Evolutionary conservation across 1,140 invertebrate genomes (phyloP), one percentile per base, ranked within the genome.

Genomic region (Heliconius hermathena): DNA sequence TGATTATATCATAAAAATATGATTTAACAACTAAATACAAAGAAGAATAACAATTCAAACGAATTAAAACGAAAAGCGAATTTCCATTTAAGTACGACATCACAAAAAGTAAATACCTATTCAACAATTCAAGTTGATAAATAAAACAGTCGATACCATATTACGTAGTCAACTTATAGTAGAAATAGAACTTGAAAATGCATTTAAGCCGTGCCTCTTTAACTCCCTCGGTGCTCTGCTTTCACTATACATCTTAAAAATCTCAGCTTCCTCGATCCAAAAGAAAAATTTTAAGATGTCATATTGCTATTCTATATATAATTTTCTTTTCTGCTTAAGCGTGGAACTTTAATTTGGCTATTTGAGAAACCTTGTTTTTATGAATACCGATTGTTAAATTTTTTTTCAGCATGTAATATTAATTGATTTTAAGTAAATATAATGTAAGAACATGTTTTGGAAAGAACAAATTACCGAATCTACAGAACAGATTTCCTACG

Each of bases 241-340:
- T 66, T 66, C 22, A 66, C 57, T 66, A 13, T 66, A 66, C 57
- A 66, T 66, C 57, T 66, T 66, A 66, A 66, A 66, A 66, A 66
- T 66, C 57, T 66, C n/a, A 60, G 54, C n/a, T n/a, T 60, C 3
- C 22, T 13, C 57, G 57, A 66, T 26, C 29, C 26, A 2, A 66
- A 66, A 66, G 57, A 9, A 46, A 46, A 13, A 8, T 11, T 3
- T 46, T 29, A 13, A 66, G 26, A 66, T 66, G 57, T 66, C 57
- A 66, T 66, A 22, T 66, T 66, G 11, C 57, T 22, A 26, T 66
- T 66, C 22, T 66, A 13, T 66, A 16, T 66, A 66, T 66, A 29
- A 26, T 26, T 66, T 26, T 66, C 22, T 66, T 46, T 46, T 13
- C 41, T 46, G 11, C 41, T 46, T 46, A 13, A 46, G 8, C 41